A percentile compares a stretch with the other conserved stretches of the same genome.
phyloP scores from a whole-genome alignment of 2,888 invertebrate genomes.

The Chrysina gloriosa region DNA sequence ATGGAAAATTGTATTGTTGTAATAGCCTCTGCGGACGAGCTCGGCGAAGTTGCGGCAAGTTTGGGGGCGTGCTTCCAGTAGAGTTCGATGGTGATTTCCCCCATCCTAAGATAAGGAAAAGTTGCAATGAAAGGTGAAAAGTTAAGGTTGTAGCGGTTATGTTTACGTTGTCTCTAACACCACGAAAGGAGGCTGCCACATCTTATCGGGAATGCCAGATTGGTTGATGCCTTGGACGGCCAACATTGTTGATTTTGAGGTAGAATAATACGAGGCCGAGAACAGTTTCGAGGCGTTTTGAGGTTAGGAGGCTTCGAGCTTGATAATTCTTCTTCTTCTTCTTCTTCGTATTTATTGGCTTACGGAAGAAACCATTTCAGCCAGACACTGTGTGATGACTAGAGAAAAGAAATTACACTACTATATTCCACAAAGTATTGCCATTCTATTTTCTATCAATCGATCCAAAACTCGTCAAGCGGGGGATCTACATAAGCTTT shows the following conservation, averaged over 20 bases:
- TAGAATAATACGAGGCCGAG: too few species aligned
- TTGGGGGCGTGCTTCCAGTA: conserved; percentile 99
- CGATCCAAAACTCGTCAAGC: too few species aligned
- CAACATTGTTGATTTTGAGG: conserved; percentile 60
- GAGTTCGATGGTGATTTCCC: conserved; percentile 88
- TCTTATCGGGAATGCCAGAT: conserved; percentile 84
- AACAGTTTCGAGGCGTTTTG: too few species aligned
- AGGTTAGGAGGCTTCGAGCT: too few species aligned
- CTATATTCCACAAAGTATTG: too few species aligned
- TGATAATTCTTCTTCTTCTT: too few species aligned
- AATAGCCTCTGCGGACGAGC: conserved; percentile 91
- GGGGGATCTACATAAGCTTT: too few species aligned
- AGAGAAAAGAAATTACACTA: too few species aligned
- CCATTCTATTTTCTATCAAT: too few species aligned
- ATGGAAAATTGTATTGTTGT: conserved; percentile 96
- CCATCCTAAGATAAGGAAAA: conserved; percentile 77
- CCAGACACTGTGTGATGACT: too few species aligned
- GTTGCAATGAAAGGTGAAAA: background rate
- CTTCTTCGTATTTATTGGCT: too few species aligned
- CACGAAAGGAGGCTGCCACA: conserved; percentile 89
- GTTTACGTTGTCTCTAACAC: conserved; percentile 86
- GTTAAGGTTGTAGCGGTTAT: background rate
- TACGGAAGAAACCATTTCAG: too few species aligned
- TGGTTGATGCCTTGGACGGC: conserved; percentile 69
- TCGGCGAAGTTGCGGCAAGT: conserved; percentile 99